Evolutionary conservation across 2,888 invertebrate genomes (phyloP).

Genomic region (Melinaea menophilus): DNA sequence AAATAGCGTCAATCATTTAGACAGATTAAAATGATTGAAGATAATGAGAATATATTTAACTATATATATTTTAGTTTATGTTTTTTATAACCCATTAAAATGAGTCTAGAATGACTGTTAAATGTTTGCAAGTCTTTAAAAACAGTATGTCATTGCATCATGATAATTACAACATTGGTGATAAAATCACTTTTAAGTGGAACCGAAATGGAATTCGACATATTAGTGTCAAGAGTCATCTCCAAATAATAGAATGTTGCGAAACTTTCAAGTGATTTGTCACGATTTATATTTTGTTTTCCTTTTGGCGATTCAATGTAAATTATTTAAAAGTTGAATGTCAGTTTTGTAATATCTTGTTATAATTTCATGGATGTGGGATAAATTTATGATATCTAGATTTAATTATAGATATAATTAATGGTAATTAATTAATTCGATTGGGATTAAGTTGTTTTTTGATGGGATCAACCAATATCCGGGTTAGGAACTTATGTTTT

Average conservation of each 20-base stretch:
- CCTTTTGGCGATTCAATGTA: conserved; percentile 27
- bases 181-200: conserved; percentile 29
- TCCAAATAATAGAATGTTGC: conserved; percentile 29
- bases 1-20: no score
- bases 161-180: conserved; percentile 9
- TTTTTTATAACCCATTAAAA: no score
- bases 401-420: no score
- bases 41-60: no score
- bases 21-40: no score
- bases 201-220: conserved; percentile 27
- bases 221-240: conserved; percentile 37
- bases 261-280: conserved; percentile 30
- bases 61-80: no score
- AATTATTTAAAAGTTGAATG: conserved; percentile 1
- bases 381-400: no score
- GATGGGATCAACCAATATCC: no score
- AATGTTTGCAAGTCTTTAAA: conserved; percentile 2
- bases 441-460: not conserved
- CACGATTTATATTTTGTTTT: conserved; percentile 29
- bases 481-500: not conserved
- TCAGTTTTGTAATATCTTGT: no score
- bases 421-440: not conserved
- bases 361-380: no score
- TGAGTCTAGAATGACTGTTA: not conserved
- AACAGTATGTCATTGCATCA: not conserved